Evolutionary conservation across 2,797 vertebrate genomes (phyloP), one percentile per base, ranked within the genome.

Genomic region (Hemibagrus guttatus): DNA sequence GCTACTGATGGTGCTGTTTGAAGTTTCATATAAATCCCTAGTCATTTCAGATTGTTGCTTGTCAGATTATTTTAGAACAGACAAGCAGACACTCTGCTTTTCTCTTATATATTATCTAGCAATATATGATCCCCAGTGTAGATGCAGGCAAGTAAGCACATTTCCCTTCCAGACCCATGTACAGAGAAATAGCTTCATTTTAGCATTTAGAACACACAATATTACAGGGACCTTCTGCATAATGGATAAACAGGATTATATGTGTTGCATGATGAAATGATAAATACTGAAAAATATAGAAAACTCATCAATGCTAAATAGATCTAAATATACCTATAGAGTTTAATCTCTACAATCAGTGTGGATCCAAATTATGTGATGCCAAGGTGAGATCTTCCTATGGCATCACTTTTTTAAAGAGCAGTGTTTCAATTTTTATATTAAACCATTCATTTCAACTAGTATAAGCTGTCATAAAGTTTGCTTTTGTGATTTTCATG

Each of bases 11-110:
- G 35, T 26, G 59, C 35, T 63, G 23, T 28, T 63, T 46, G 79
- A 81, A 81, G 59, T 46, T n/a, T 46, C 58, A 2, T 46, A 63
- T n/a, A 81, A 63, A 81, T 81, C 58, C n/a, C 59, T 63, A 81
- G 23, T 63, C 58, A 63, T 81, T 81, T 81, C 58, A 63, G 56
- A 80, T 81, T 46, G 52, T 23, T 9, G 11, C 54, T 58, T 79
- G 23, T 81, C 39, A 80, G 35, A 81, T 63, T 80, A 59, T 79
- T 59, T 63, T 81, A 63, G 13, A 14, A n/a, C 39, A 63, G 35
- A 63, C 23, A 42, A 21, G 8, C 56, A 42, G 75, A 59, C 75
- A 58, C n/a, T 56, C n/a, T 56, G 19, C 28, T 9, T 79, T 79
- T 79, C 28, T 54, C 28, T 17, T 35, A 78, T 35, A 58, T 21